phyloP scores from a whole-genome alignment of 37 sponge, comb jelly and placozoan species.

The Petrosia ficiformis region DNA sequence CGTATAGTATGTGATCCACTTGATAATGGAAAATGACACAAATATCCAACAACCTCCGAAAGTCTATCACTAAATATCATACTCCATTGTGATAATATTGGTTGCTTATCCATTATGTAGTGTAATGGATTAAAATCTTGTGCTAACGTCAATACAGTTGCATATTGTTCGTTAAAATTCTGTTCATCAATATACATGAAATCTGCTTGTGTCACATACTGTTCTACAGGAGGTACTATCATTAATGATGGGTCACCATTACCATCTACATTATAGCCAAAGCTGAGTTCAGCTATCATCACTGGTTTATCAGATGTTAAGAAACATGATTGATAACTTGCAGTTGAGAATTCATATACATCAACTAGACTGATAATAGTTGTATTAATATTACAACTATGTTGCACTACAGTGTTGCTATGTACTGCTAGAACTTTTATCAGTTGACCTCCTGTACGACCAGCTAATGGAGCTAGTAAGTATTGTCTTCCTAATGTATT shows the following conservation, averaged over 20 bases:
- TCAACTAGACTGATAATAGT: not conserved
- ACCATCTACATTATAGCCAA: not conserved
- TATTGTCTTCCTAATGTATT: not conserved
- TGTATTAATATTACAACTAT: not conserved
- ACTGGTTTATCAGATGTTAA: conserved; percentile 1
- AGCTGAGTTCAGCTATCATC: conserved; percentile 2
- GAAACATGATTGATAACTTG: not conserved
- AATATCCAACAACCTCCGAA: conserved; percentile 8
- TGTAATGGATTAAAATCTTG: not conserved
- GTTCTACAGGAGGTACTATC: conserved; percentile 11
- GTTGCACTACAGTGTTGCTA: not conserved
- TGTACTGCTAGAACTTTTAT: not conserved
- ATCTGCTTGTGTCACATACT: not conserved
- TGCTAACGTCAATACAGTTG: not conserved
- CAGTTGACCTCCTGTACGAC: not conserved
- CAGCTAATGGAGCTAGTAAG: not conserved
- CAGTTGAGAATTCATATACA: not conserved
- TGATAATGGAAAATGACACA: not conserved
- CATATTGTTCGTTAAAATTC: not conserved
- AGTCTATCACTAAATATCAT: not conserved
- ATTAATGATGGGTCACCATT: conserved; percentile 14
- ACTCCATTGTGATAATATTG: conserved; percentile 4
- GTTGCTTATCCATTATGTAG: not conserved
- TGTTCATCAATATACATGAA: not conserved
- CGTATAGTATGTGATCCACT: not conserved